phyloP scores from a whole-genome alignment of 1,140 invertebrate genomes.

The Drosophila mayri region DNA sequence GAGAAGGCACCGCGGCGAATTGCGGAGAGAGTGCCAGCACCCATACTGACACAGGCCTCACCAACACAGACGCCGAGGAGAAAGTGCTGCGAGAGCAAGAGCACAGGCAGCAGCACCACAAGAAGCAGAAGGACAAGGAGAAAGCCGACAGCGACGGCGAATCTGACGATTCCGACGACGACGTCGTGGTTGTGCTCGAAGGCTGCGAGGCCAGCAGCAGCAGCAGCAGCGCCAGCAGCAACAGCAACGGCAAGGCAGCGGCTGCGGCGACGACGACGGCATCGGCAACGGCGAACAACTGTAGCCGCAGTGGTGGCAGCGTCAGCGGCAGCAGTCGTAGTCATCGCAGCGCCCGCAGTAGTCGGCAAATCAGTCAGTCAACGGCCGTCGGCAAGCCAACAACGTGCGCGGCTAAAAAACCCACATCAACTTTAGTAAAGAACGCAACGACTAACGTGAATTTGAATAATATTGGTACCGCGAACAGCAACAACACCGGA shows the following conservation, averaged over 20 bases:
- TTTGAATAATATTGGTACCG: conserved; percentile 26
- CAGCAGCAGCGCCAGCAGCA: conserved; percentile 13
- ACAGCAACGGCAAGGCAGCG: conserved; percentile 45
- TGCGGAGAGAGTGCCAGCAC: conserved; percentile 53
- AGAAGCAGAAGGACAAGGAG: conserved; percentile 49
- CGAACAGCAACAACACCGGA: conserved; percentile 17
- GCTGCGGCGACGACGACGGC: conserved; percentile 23
- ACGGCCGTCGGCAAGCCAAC: conserved; percentile 84
- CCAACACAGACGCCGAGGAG: conserved; percentile 13
- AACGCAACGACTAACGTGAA: conserved; percentile 25
- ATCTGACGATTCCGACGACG: conserved; percentile 73
- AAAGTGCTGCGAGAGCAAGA: conserved; percentile 25
- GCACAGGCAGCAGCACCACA: conserved; percentile 33
- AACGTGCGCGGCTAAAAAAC: conserved; percentile 83
- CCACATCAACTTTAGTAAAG: conserved; percentile 24
- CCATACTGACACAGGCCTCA: conserved; percentile 10
- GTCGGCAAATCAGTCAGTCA: conserved; percentile 82
- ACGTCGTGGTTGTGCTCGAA: conserved; percentile 77
- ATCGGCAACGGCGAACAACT: conserved; percentile 36
- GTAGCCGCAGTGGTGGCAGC: conserved; percentile 50
- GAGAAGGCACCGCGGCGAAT: conserved; percentile 66
- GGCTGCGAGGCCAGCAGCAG: conserved; percentile 58
- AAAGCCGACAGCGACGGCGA: conserved; percentile 51
- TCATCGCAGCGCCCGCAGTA: conserved; percentile 69
- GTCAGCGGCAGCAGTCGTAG: conserved; percentile 57